Evolutionary conservation across 2,113 vertebrate genomes (phyloP).

Genomic region (Phoxinus phoxinus): DNA sequence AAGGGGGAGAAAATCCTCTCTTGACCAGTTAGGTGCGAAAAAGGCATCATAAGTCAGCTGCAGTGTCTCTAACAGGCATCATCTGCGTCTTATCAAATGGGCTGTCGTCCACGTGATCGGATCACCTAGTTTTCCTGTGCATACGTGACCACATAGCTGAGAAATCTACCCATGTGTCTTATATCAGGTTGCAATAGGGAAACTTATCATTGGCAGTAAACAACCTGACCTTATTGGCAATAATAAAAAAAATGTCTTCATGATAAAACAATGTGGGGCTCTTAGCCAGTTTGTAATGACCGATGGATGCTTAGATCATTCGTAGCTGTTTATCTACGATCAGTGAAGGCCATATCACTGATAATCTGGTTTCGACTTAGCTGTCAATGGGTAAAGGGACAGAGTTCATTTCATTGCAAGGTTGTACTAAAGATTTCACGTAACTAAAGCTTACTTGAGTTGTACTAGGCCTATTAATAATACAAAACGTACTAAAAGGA

Average conservation of each 20-base stretch:
- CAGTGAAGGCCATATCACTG: slow-evolving; percentile 27
- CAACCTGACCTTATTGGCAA: background rate
- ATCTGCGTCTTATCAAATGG: slow-evolving; percentile 16
- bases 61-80: background rate
- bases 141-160: background rate
- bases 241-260: background rate
- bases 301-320: slow-evolving; percentile 16
- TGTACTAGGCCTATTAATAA: background rate
- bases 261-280: background rate
- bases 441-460: background rate
- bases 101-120: background rate
- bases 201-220: background rate
- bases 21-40: slow-evolving; percentile 1
- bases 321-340: slow-evolving; percentile 30
- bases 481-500: background rate
- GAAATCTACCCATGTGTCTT: background rate
- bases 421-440: background rate
- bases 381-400: slow-evolving; percentile 23
- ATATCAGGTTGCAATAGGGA: background rate
- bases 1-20: slow-evolving; percentile 12
- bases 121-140: background rate
- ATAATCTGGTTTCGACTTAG: slow-evolving; percentile 4
- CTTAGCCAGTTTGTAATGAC: background rate
- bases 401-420: slow-evolving; percentile 27
- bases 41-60: background rate